Base-by-base conservation (phyloP, 2,797 vertebrate genomes). In the Anguilla obscura region DNA sequence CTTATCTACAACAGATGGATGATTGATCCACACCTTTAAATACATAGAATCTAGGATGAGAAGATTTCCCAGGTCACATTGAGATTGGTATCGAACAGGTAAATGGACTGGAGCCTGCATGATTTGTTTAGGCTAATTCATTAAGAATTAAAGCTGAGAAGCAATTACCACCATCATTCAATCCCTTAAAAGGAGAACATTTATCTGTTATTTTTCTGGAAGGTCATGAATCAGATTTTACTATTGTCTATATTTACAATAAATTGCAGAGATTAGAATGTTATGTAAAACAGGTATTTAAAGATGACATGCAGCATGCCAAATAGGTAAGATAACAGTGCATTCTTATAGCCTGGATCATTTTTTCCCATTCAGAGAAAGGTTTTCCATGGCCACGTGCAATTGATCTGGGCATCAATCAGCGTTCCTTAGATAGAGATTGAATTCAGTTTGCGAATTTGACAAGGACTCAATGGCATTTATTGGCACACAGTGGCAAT, bases 61-160 rank as follows among this genome's bases (percentile, higher is more conserved):
- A 93, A 92, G 91, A 94, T 94, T 94, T 93, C 90, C 85, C 89
- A 0, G 93, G 92, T 94, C 91, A 93, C 92, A 91, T 86, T 95
- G 93, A 94, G 94, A 93, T 93, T 89, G 86, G 84, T 88, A 92
- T 94, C 90, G 91, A 94, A 94, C 36, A 60, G 66, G 52, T 66
- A 85, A 58, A 66, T 80, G 16, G 74, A 36, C 12, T 36, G 40
- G 79, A n/a, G 79, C 40, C 16, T 48, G 2, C 50, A 82, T 45
- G 45, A 50, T 45, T 82, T 24, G 40, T 50, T 36, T 8, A n/a
- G 40, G 7, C 8, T 82, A 82, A 82, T 50, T 82, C 21, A 82
- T 48, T 40, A 76, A 76, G 33, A 18, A 76, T 76, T 76, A 36
- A 40, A 76, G 74, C 45, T 50, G 9, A 82, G 33, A 82, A 48